phyloP scores from a whole-genome alignment of 2,888 invertebrate genomes.

The Pheosia tremula region DNA sequence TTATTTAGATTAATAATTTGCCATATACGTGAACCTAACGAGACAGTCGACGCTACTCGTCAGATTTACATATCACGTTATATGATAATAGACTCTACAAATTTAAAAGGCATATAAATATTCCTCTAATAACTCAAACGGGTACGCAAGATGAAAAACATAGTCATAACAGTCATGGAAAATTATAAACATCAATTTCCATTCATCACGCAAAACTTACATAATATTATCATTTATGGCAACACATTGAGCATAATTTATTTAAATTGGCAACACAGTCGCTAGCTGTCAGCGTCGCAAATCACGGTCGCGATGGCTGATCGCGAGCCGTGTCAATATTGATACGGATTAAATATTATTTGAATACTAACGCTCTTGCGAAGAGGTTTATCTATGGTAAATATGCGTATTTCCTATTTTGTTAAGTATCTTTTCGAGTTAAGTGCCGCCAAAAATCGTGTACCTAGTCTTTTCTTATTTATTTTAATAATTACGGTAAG shows the following conservation, averaged over 20 bases:
- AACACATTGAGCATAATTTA: slow-evolving; percentile 5
- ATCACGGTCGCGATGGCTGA: slow-evolving; percentile 38
- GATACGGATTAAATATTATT: slow-evolving; percentile 15
- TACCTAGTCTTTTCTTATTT: too few relatives aligned
- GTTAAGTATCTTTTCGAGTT: not conserved
- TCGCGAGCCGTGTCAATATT: slow-evolving; percentile 21
- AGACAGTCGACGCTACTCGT: too few relatives aligned
- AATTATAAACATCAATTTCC: slow-evolving; percentile 4
- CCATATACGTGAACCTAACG: too few relatives aligned
- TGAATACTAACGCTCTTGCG: slow-evolving; percentile 1
- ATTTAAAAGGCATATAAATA: not conserved
- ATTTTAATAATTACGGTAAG: too few relatives aligned
- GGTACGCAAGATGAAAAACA: not conserved
- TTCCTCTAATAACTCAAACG: not conserved
- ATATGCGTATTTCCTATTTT: slow-evolving; percentile 4
- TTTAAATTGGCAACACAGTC: slow-evolving; percentile 3
- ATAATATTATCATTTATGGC: slow-evolving; percentile 1
- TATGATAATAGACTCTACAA: too few relatives aligned
- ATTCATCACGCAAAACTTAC: slow-evolving; percentile 3
- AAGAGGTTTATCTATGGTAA: not conserved
- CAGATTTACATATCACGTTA: too few relatives aligned
- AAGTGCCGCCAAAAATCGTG: not conserved
- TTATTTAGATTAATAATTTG: too few relatives aligned
- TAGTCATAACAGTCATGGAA: slow-evolving; percentile 1
- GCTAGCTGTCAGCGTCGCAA: slow-evolving; percentile 2